These are phyloP conservation scores for Drosophila mettleri DNA, from an alignment of 2,888 invertebrate species.

Conservation along the genomic window DNA sequence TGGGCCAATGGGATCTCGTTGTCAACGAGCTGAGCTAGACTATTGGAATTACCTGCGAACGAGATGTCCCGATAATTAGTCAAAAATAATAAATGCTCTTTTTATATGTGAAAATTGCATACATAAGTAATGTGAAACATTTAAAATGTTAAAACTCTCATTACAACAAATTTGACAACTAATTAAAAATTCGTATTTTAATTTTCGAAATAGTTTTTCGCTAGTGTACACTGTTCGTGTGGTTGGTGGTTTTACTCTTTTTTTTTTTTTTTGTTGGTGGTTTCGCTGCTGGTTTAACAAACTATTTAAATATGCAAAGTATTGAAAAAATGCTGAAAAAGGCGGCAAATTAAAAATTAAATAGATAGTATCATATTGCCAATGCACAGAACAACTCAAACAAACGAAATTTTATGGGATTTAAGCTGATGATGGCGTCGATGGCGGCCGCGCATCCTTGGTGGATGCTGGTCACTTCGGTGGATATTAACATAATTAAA, in stretches of 20 bases:
- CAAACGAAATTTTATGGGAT: slow-evolving; percentile 24
- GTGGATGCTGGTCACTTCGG: slow-evolving; percentile 3
- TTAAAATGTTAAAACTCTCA: slow-evolving; percentile 71
- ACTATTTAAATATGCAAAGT: slow-evolving; percentile 66
- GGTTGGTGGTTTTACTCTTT: slow-evolving; percentile 31
- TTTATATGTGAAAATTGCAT: slow-evolving; percentile 26
- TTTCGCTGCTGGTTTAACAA: slow-evolving; percentile 49
- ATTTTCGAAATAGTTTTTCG: slow-evolving; percentile 52
- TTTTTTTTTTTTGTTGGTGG: slow-evolving; percentile 23
- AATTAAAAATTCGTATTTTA: slow-evolving; percentile 70
- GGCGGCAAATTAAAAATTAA: slow-evolving; percentile 64
- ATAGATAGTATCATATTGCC: slow-evolving; percentile 40
- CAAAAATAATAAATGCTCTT: slow-evolving; percentile 21
- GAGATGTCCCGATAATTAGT: slow-evolving; percentile 53
- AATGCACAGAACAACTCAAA: slow-evolving; percentile 58
- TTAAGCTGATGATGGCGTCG: background rate
- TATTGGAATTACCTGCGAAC: slow-evolving; percentile 88
- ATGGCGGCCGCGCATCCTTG: slow-evolving; percentile 6
- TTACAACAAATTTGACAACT: slow-evolving; percentile 79
- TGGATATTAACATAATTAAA: slow-evolving; percentile 38
- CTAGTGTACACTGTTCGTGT: slow-evolving; percentile 32
- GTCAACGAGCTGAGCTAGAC: slow-evolving; percentile 88
- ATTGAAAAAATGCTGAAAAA: slow-evolving; percentile 70
- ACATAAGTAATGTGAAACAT: slow-evolving; percentile 68
- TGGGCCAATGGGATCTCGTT: slow-evolving; percentile 88